Evolutionary conservation across 2,113 vertebrate species (phyloP), one percentile per base, ranked within the genome.

Genomic region (Lutjanus erythropterus): DNA sequence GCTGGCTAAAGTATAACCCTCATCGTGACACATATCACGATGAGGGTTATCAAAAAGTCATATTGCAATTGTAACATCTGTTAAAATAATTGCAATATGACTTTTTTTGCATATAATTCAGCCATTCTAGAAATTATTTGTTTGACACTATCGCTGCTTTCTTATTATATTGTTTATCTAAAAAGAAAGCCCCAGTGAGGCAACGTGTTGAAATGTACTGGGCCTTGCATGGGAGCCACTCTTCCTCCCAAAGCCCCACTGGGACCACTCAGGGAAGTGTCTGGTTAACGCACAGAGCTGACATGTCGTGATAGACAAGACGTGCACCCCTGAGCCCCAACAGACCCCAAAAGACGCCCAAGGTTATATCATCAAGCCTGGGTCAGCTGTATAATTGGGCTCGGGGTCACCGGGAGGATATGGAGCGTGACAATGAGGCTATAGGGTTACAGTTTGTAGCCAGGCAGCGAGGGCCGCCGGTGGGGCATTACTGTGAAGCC

Each of bases 301-400:
- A 94, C 93, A 91, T 77, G 88, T 86, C 87, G 84, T 93, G 93
- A 94, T 88, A 85, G 93, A 93, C 92, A 92, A 76, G 86, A 89
- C 81, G 84, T 89, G 80, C 77, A 91, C 85, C 91, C 81, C 81
- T 79, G 87, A 86, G 90, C 84, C 88, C 81, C 64, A 52, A 56
- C 82, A 92, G 86, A 85, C 92, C 81, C 83, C 71, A 88, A 91
- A 93, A 90, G 78, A 89, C 81, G 64, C 86, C 86, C 89, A 90
- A 93, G 94, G 94, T 94, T 95, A 94, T 92, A 94, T 93, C 94
- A 95, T 95, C 93, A 92, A 92, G 90, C 91, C 86, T 27, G 76
- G 93, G 92, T 94, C 94, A 94, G 90, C 92, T 92, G 91, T 92
- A 90, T 94, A 96, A 95, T 95, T 94, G 92, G 86, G 66, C 87